Conservation (phyloP, 2,113 vertebrate genomes). For the Perca schrenkii region DNA sequence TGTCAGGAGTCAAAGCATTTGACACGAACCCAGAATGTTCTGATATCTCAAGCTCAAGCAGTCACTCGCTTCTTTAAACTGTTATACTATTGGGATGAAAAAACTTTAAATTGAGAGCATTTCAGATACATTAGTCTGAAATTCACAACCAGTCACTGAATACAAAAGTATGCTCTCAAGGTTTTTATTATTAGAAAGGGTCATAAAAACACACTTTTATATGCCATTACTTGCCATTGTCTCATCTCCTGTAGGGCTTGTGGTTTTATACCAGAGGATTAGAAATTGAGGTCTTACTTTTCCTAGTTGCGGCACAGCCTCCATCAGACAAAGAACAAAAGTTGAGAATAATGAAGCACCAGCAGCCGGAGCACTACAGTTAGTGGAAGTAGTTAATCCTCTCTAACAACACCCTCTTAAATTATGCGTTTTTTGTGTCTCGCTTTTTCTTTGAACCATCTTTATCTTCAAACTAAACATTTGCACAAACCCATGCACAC, state of each 20-base stretch:
- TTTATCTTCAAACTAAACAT: conserved; percentile 16
- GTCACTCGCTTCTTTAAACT: neutral
- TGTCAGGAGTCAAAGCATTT: neutral
- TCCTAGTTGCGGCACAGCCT: neutral
- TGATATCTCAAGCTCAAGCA: neutral
- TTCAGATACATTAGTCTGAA: conserved; percentile 14
- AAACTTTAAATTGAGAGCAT: neutral
- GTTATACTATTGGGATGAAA: too few species aligned
- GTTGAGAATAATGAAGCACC: conserved; percentile 41
- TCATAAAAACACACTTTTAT: neutral
- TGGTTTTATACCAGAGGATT: neutral
- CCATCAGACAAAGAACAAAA: conserved; percentile 29
- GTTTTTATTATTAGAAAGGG: neutral
- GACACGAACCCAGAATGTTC: neutral
- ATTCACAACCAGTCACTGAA: neutral
- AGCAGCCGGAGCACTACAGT: conserved; percentile 26
- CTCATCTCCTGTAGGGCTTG: neutral
- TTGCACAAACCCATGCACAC: neutral
- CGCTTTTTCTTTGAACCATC: conserved; percentile 8
- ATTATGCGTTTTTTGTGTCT: conserved; percentile 21
- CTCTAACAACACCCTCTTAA: conserved; percentile 29
- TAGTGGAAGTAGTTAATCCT: conserved; percentile 54
- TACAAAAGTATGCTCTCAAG: neutral
- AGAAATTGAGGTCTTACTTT: conserved; percentile 26
- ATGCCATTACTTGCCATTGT: neutral